These are phyloP conservation scores for Lithophane socia DNA, from an alignment of 2,888 invertebrate genomes.

Conservation along the genomic window DNA sequence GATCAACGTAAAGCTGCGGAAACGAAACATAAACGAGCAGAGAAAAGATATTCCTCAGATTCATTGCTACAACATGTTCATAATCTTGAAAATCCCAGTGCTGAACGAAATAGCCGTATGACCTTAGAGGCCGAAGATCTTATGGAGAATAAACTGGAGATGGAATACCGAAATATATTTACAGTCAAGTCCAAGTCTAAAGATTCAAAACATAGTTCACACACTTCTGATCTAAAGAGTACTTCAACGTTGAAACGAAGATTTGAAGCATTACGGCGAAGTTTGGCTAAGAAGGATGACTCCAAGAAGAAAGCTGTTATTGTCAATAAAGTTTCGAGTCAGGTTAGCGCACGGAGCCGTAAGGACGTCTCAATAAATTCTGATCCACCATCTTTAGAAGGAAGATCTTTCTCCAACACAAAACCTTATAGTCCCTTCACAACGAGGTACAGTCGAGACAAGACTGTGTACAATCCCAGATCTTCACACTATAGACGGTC, in stretches of 20 bases:
- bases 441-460: slow-evolving; percentile 42
- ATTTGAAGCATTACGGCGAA: slow-evolving; percentile 80
- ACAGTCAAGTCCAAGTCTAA: slow-evolving; percentile 70
- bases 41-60: slow-evolving; percentile 77
- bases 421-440: slow-evolving; percentile 72
- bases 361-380: slow-evolving; percentile 82
- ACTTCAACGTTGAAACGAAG: slow-evolving; percentile 77
- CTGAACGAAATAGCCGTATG: slow-evolving; percentile 70
- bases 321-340: slow-evolving; percentile 65
- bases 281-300: slow-evolving; percentile 76
- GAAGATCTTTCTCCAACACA: slow-evolving; percentile 75
- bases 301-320: slow-evolving; percentile 67
- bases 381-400: slow-evolving; percentile 82
- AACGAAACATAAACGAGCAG: slow-evolving; percentile 22
- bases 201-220: slow-evolving; percentile 67
- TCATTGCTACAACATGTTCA: slow-evolving; percentile 82
- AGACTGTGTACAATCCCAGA: slow-evolving; percentile 54
- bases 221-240: slow-evolving; percentile 73
- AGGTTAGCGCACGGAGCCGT: slow-evolving; percentile 67
- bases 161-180: slow-evolving; percentile 81
- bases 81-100: slow-evolving; percentile 79
- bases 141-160: slow-evolving; percentile 83
- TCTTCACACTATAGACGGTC: slow-evolving; percentile 55
- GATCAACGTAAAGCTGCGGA: neutral
- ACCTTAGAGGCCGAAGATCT: slow-evolving; percentile 68